Base-by-base conservation (phyloP, 2,888 invertebrate genomes). In the Blastobasis adustella region DNA sequence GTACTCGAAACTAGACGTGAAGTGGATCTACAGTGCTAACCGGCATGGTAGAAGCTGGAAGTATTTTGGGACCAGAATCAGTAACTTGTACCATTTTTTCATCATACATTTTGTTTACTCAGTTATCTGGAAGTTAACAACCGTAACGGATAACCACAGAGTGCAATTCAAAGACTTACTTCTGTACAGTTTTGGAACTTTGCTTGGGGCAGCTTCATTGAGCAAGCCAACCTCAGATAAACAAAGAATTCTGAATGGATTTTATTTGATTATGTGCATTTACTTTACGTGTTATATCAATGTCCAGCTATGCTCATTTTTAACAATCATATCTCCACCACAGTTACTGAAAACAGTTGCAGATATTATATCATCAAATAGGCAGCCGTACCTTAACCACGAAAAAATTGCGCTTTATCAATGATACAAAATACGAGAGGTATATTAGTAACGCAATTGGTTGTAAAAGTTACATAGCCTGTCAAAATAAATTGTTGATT, bases 271-370 rank as follows among this genome's bases (percentile, higher is more conserved):
- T 1, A 61, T 86, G 63, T 72, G 78, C 47, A 56, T 84, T 8
- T 76, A 80, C 57, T 54, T 77, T 10, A 69, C 78, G 1, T 71
- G 70, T 4, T 87, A 79, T 45, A 61, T 83, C 3, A 73, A 71
- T 54, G 69, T 78, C 7, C 76, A 83, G 42, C 59, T 85, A 38
- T 85, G 73, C 62, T 73, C 77, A 0, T 84, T 78, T 51, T 64
- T 82, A 1, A 84, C 86, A 0, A 75, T 87, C 9, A 62, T 62
- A 23, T 58, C 62, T 0, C 79, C 85, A 23, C 80, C 85, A 5
- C 58, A 67, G 5, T 58, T 63, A 7, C 69, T 72, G 3, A 70
- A 63, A 55, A 76, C 72, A 0, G 73, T 72, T 7, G 68, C 71
- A 0, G 81, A 78, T 0, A 43, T 85, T 0, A 70, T 73, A 56